Evolutionary conservation across 2,888 invertebrate genomes (phyloP).

Genomic region (Hypercompe scribonia): DNA sequence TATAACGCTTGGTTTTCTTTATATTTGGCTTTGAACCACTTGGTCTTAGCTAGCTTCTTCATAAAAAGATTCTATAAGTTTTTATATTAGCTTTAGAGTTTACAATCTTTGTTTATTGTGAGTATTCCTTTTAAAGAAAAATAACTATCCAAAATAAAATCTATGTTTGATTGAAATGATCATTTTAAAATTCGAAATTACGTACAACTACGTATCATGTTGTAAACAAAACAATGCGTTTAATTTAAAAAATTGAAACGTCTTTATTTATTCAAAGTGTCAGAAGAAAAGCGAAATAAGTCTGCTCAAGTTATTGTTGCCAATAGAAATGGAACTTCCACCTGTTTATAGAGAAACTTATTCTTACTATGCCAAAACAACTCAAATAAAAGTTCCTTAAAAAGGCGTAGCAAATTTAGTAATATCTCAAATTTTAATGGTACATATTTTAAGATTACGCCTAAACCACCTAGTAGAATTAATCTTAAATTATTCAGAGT

Average conservation of each 20-base stretch:
- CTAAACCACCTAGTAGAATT: background rate
- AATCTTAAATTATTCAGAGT: background rate
- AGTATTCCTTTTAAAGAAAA: background rate
- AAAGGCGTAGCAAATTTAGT: background rate
- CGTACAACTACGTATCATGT: background rate
- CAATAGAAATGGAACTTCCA: background rate
- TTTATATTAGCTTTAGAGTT: background rate
- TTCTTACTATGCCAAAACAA: background rate
- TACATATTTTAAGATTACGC: background rate
- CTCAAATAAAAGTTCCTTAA: background rate
- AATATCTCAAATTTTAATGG: background rate
- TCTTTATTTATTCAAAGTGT: background rate
- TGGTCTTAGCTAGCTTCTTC: background rate
- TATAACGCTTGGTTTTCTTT: conserved; percentile 12
- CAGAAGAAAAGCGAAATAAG: background rate
- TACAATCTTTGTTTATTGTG: background rate
- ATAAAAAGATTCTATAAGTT: background rate
- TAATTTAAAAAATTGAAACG: background rate
- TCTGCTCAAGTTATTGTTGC: background rate
- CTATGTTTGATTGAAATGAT: background rate
- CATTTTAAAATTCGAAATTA: background rate
- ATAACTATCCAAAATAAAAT: background rate
- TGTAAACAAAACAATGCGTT: too few relatives aligned
- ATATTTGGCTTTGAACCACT: background rate
- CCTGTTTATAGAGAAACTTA: background rate